These are phyloP conservation scores for Calcarius ornatus DNA, from an alignment of 2,113 vertebrate species.

Conservation along the genomic window DNA sequence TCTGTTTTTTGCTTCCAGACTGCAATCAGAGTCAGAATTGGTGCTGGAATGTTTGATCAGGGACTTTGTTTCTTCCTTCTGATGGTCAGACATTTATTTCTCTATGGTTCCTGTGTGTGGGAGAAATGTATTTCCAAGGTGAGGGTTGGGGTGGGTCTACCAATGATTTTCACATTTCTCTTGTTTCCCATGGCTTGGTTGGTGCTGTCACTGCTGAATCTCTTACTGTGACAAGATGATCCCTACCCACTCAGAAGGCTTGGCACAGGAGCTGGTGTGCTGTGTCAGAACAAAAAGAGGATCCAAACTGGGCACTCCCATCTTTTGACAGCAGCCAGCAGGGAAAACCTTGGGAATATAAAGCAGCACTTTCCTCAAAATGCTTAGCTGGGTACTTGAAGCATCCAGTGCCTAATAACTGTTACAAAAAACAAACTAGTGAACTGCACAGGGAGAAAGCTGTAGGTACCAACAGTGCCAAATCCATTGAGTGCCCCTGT, in stretches of 20 bases:
- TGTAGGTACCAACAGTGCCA: background rate
- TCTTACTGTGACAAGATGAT: background rate
- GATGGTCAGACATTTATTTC: background rate
- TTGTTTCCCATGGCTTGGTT: background rate
- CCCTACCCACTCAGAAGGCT: background rate
- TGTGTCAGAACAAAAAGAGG: background rate
- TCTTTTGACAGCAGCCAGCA: background rate
- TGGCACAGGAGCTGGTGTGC: background rate
- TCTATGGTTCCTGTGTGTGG: background rate
- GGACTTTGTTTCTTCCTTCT: background rate
- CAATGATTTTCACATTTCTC: background rate
- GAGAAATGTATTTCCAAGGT: background rate
- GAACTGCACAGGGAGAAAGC: background rate
- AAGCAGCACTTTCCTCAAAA: background rate
- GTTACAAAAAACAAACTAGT: background rate
- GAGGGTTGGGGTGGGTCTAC: background rate
- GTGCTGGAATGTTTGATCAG: background rate
- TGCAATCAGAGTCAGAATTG: background rate
- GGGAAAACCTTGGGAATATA: background rate
- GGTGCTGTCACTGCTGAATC: background rate
- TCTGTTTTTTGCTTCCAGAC: background rate
- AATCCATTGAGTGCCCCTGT: background rate
- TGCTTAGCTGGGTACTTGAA: background rate
- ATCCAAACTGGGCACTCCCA: background rate
- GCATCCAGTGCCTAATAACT: background rate